A percentile compares a stretch with the other conserved stretches of the same genome.
Evolutionary conservation across 1,140 invertebrate species (phyloP).

Genomic region (Paralvinella palmiformis): DNA sequence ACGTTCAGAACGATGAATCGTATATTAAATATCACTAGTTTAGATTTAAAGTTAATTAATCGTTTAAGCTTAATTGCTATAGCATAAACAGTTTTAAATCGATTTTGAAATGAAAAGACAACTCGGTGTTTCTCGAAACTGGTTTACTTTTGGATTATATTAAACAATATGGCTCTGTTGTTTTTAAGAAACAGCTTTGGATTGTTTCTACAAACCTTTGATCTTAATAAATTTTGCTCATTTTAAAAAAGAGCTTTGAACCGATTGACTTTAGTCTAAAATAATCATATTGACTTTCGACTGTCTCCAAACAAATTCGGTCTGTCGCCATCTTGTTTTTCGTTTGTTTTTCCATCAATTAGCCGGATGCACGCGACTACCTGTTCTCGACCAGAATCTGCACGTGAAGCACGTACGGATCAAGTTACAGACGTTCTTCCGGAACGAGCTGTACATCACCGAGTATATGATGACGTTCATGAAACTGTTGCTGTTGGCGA

Average conservation of each 20-base stretch:
- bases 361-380: not conserved
- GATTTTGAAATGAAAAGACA: not conserved
- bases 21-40: not conserved
- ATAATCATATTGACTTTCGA: too few relatives aligned
- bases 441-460: constrained; percentile 19
- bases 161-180: not conserved
- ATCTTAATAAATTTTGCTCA: not conserved
- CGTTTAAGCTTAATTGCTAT: not conserved
- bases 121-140: not conserved
- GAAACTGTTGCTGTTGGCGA: constrained; percentile 28
- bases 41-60: not conserved
- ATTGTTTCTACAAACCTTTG: not conserved
- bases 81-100: not conserved
- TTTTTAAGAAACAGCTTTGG: too few relatives aligned
- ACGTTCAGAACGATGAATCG: not conserved
- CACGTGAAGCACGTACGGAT: not conserved
- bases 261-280: not conserved
- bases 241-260: not conserved
- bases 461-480: constrained; percentile 27
- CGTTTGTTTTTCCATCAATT: not conserved
- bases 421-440: not conserved
- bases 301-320: too few relatives aligned
- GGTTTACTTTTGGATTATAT: not conserved
- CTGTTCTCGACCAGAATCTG: too few relatives aligned
- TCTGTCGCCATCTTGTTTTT: not conserved